Evolutionary conservation across 1,140 invertebrate species (phyloP).

Genomic region (Bombus terrestris): DNA sequence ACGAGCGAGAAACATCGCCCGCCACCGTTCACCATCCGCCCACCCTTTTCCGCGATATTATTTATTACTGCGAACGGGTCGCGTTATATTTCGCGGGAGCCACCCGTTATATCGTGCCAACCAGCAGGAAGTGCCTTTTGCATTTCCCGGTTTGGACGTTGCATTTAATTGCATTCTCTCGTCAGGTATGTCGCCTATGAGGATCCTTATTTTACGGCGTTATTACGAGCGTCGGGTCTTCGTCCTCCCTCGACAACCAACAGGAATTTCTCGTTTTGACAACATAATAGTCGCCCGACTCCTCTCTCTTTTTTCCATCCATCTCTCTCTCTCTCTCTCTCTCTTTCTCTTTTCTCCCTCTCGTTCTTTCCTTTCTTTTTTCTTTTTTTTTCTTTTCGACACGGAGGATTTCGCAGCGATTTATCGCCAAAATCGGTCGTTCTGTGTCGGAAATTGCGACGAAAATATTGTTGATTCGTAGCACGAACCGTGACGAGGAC

Average conservation of each 20-base stretch:
- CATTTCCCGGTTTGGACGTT: slow-evolving; percentile 64
- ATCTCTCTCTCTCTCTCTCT: neutral
- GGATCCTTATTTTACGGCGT: slow-evolving; percentile 50
- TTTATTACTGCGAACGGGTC: slow-evolving; percentile 59
- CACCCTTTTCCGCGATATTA: slow-evolving; percentile 59
- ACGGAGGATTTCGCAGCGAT: neutral
- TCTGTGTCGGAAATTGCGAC: neutral
- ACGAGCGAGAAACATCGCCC: slow-evolving; percentile 11
- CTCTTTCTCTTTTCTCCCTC: too few relatives aligned
- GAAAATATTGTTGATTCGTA: slow-evolving; percentile 10
- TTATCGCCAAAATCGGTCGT: neutral
- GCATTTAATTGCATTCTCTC: slow-evolving; percentile 69
- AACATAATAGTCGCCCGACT: slow-evolving; percentile 24
- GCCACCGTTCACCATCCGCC: neutral
- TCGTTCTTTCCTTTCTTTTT: neutral
- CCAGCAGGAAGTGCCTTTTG: slow-evolving; percentile 57
- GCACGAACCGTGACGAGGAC: neutral
- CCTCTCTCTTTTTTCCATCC: neutral
- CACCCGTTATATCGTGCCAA: slow-evolving; percentile 29
- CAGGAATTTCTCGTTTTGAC: slow-evolving; percentile 46
- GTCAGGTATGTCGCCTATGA: slow-evolving; percentile 32
- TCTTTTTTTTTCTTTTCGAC: neutral
- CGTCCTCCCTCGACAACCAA: neutral
- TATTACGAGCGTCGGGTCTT: slow-evolving; percentile 27
- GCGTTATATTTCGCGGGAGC: slow-evolving; percentile 63